A percentile compares a stretch with the other conserved stretches of the same genome.
Evolutionary conservation across 2,113 vertebrate genomes (phyloP).

Genomic region (Callipepla californica): DNA sequence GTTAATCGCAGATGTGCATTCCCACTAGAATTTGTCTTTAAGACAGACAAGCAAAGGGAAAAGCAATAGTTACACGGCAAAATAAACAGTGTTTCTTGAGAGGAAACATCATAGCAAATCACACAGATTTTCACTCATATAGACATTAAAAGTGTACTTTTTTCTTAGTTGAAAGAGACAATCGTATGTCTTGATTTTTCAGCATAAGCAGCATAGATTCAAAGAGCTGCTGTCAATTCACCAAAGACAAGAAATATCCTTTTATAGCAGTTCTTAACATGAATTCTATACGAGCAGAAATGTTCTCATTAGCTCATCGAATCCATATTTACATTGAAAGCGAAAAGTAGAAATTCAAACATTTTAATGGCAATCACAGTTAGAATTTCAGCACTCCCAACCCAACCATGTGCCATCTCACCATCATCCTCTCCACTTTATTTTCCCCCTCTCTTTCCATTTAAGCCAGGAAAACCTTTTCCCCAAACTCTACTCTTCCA

Average conservation of each 20-base stretch:
- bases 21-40: background rate
- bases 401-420: background rate
- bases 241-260: background rate
- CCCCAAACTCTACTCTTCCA: background rate
- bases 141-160: background rate
- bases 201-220: background rate
- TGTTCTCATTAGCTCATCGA: background rate
- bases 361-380: background rate
- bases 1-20: background rate
- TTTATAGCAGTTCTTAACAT: background rate
- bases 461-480: background rate
- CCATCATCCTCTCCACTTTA: too few relatives aligned
- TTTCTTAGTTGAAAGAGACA: background rate
- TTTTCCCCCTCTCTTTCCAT: background rate
- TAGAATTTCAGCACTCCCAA: background rate
- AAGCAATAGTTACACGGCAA: conserved; percentile 13
- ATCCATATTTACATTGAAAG: background rate
- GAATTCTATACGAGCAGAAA: background rate
- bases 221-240: background rate
- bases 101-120: conserved; percentile 24
- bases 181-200: background rate
- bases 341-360: background rate
- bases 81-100: conserved; percentile 27
- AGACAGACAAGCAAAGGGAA: conserved; percentile 31
- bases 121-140: background rate